Evolutionary conservation across 2,888 invertebrate genomes (phyloP).

Genomic region (Caenorhabditis panamensis): DNA sequence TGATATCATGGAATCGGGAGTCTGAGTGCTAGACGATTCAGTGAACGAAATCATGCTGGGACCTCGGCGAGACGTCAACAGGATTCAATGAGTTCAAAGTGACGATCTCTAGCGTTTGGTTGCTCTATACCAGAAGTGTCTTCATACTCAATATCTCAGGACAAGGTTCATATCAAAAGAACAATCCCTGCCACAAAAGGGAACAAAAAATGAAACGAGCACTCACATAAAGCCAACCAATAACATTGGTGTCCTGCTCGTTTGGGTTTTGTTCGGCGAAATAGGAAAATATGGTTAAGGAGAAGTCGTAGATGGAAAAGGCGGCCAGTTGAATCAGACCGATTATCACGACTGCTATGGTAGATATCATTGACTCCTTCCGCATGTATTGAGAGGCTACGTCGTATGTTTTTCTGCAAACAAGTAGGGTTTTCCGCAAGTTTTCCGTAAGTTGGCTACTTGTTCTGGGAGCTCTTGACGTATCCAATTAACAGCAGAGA

Average conservation of each 20-base stretch:
- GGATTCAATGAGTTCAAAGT: no score
- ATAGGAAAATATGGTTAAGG: conserved; percentile 1
- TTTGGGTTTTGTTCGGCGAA: not conserved
- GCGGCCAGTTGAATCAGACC: conserved; percentile 28
- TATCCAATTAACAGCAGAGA: conserved; percentile 15
- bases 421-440: no score
- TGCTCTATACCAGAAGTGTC: no score
- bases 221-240: conserved; percentile 47
- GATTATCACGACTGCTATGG: conserved; percentile 19
- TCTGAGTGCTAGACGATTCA: no score
- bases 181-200: not conserved
- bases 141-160: no score
- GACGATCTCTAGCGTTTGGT: no score
- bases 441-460: no score
- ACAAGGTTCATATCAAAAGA: not conserved
- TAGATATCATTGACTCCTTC: conserved; percentile 29
- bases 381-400: conserved; percentile 25
- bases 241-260: conserved; percentile 29
- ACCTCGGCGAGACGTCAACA: no score
- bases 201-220: not conserved
- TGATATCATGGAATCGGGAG: no score
- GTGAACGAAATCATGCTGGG: no score
- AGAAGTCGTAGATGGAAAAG: conserved; percentile 14
- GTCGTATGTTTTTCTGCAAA: conserved; percentile 40
- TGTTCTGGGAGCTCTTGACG: conserved; percentile 16